These are phyloP conservation scores for Muscicapa comitata DNA, from an alignment of 2,797 vertebrate genomes.

Conservation along the genomic window DNA sequence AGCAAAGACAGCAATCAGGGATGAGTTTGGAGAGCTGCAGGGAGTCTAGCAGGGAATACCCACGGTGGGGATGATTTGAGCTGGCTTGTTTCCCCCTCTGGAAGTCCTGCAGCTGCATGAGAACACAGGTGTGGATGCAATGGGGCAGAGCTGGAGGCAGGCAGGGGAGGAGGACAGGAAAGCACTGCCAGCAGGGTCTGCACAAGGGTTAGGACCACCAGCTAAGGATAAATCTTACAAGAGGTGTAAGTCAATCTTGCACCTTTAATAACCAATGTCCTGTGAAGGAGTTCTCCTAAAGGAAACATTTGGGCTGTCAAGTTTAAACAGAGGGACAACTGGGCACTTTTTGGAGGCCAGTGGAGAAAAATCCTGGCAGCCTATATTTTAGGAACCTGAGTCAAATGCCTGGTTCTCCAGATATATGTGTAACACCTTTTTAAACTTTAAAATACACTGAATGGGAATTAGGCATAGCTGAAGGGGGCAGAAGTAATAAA, in stretches of 20 bases:
- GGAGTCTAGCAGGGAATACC: neutral
- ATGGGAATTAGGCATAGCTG: neutral
- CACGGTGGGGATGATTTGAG: rapidly evolving
- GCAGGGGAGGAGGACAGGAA: neutral
- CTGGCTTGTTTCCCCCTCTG: neutral
- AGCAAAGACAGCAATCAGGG: neutral
- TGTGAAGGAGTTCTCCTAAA: neutral
- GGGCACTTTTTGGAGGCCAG: neutral
- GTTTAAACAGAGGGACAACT: neutral
- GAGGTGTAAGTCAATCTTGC: neutral
- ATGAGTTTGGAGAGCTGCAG: neutral
- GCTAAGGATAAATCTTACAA: neutral
- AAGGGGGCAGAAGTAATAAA: neutral
- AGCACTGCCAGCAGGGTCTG: neutral
- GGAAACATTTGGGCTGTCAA: neutral
- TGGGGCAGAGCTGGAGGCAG: neutral
- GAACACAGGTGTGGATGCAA: rapidly evolving
- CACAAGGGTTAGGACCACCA: neutral
- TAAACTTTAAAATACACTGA: neutral
- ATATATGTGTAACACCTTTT: neutral
- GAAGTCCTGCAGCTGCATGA: neutral
- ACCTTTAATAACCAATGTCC: neutral
- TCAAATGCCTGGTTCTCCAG: neutral
- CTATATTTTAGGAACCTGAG: neutral
- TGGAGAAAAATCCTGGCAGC: neutral